Evolutionary conservation across 53 echinoderm and acorn worm genomes (phyloP).

Genomic region (Holothuria leucospilota): DNA sequence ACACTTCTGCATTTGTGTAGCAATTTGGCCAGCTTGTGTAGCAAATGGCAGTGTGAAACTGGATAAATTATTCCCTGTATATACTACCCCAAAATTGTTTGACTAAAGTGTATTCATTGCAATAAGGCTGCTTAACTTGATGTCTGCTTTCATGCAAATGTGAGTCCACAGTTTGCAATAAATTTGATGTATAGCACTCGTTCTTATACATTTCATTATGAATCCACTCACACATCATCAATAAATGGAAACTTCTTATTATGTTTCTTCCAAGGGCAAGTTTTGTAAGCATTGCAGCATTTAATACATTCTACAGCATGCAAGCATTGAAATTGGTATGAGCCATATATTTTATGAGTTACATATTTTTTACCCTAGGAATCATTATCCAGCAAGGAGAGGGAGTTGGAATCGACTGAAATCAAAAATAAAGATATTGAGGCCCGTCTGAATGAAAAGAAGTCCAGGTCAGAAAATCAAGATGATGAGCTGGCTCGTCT

Average conservation of each 20-base stretch:
- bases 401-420: conserved; percentile 81
- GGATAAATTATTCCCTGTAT: too few species aligned
- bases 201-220: too few species aligned
- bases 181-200: too few species aligned
- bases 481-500: conserved; percentile 78
- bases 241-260: background rate
- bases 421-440: conserved; percentile 84
- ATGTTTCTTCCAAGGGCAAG: background rate
- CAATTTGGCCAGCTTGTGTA: too few species aligned
- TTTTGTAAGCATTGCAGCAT: background rate
- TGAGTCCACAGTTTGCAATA: too few species aligned
- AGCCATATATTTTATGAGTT: background rate
- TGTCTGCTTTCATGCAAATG: too few species aligned
- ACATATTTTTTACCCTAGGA: conserved; percentile 64
- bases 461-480: conserved; percentile 67
- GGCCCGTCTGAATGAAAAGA: conserved; percentile 69
- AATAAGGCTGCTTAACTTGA: too few species aligned
- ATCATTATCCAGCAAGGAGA: conserved; percentile 79
- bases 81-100: too few species aligned
- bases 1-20: too few species aligned
- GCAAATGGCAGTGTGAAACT: too few species aligned
- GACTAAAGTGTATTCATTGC: too few species aligned
- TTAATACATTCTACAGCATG: background rate
- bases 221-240: background rate
- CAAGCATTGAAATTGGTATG: too few species aligned